phyloP scores from a whole-genome alignment of 2,888 invertebrate species.

The Magallana nippona region DNA sequence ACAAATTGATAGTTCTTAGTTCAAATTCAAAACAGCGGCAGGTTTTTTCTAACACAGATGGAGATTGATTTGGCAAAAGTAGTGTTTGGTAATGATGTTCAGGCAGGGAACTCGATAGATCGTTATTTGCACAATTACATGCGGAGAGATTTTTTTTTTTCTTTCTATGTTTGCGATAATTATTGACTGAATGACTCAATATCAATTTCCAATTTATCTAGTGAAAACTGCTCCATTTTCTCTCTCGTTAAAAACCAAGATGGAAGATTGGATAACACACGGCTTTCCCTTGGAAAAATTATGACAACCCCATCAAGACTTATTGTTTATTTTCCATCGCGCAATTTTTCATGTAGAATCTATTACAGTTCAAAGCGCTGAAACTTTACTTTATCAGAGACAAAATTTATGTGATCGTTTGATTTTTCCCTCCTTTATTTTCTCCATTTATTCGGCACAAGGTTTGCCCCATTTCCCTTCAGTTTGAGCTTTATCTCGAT shows the following conservation, averaged over 20 bases:
- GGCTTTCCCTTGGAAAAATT: background rate
- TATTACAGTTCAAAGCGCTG: background rate
- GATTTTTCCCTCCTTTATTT: too few species aligned
- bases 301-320: background rate
- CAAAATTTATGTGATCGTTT: too few species aligned
- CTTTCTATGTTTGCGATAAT: constrained; percentile 12
- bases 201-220: constrained; percentile 12
- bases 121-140: constrained; percentile 32
- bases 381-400: background rate
- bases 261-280: background rate
- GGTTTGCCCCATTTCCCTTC: too few species aligned
- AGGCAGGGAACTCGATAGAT: constrained; percentile 12
- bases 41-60: background rate
- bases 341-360: background rate
- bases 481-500: too few species aligned
- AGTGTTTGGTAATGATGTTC: background rate
- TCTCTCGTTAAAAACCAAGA: background rate
- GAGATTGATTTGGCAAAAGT: background rate
- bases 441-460: too few species aligned
- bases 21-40: background rate
- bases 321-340: too few species aligned
- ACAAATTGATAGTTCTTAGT: background rate
- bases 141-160: background rate
- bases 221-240: constrained; percentile 20
- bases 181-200: constrained; percentile 32